Percentiles rank a stretch among this genome's conserved stretches.
phyloP scores from a whole-genome alignment of 1,140 invertebrate species.

The Plectrocnemia conspersa region DNA sequence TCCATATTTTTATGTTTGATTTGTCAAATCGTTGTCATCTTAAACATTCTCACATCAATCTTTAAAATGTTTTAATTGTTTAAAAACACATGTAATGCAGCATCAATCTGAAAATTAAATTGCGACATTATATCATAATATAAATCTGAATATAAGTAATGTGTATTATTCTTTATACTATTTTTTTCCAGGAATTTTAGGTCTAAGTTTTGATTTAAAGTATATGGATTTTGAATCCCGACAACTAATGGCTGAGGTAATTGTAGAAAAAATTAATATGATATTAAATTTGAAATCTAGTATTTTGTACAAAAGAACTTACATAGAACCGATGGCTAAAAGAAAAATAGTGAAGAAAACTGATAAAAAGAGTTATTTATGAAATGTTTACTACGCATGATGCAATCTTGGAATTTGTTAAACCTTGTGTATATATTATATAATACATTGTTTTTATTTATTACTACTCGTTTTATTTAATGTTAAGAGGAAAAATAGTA shows the following conservation, averaged over 20 bases:
- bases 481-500: no score
- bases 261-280: slow-evolving; percentile 81
- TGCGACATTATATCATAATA: background rate
- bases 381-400: no score
- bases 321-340: no score
- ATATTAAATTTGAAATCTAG: slow-evolving; percentile 79
- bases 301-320: slow-evolving; percentile 69
- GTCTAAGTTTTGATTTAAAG: slow-evolving; percentile 60
- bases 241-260: slow-evolving; percentile 66
- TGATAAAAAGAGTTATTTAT: no score
- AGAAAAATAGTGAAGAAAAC: no score
- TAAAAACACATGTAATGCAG: background rate
- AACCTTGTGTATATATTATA: no score
- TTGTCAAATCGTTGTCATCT: no score
- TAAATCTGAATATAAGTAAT: background rate
- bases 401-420: no score
- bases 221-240: slow-evolving; percentile 85
- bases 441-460: no score
- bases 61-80: background rate
- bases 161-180: background rate
- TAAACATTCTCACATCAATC: no score
- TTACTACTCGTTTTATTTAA: no score
- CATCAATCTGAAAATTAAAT: background rate
- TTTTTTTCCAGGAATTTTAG: slow-evolving; percentile 41
- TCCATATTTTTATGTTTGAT: no score